Percentiles rank a stretch among this genome's conserved stretches.
These are phyloP conservation scores for Emydocephalus ijimae DNA, from an alignment of 2,113 vertebrate species.

Conservation along the genomic window DNA sequence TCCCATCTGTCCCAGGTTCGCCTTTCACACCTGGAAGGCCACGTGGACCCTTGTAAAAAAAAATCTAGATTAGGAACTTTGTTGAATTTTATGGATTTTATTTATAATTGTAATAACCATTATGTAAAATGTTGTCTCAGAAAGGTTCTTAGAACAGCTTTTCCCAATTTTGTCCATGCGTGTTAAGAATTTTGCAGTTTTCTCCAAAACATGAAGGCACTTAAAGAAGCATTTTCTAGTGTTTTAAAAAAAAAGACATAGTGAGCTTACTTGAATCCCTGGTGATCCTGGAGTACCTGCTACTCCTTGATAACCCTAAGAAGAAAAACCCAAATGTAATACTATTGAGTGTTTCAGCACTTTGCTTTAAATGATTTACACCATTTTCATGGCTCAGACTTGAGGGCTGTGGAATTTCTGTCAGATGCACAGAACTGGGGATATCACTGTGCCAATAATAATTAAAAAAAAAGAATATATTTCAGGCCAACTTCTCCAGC, in stretches of 20 bases:
- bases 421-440: background rate
- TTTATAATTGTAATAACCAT: background rate
- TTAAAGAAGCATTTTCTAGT: conserved; percentile 7
- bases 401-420: background rate
- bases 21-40: conserved; percentile 85
- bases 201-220: background rate
- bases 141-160: background rate
- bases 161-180: background rate
- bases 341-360: background rate
- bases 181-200: background rate
- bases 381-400: background rate
- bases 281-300: conserved; percentile 80
- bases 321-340: conserved; percentile 37
- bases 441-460: background rate
- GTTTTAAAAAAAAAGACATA: background rate
- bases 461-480: background rate
- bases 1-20: conserved; percentile 80
- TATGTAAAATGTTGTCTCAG: background rate
- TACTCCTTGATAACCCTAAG: conserved; percentile 82
- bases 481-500: background rate
- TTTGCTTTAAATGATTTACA: background rate
- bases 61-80: conserved; percentile 12
- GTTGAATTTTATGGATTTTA: background rate
- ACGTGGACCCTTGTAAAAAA: conserved; percentile 76
- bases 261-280: conserved; percentile 78